Evolutionary conservation across 1,140 invertebrate species (phyloP), one percentile per base, ranked within the genome.

Genomic region (Andrena cerasifolii): DNA sequence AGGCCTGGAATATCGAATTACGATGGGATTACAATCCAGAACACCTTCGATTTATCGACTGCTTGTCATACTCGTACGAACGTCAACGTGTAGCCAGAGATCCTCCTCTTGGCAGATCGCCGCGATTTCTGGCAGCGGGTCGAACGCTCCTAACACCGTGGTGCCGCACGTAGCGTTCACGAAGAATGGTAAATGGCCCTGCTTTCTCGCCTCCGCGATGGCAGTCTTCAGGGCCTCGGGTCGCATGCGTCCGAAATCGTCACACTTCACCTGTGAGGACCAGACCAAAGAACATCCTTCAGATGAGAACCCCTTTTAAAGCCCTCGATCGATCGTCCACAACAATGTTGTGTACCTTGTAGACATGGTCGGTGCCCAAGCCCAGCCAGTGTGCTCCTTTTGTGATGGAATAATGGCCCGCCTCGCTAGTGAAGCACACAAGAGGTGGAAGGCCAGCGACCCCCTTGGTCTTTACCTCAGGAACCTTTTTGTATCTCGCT

Each of bases 11-110:
- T 66, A 78, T n/a, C 21, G 16, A 31, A 28, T n/a, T n/a, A 5
- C 47, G n/a, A n/a, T 72, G 0, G 51, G 40, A 62, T 53, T 47
- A 45, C 7, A 4, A 33, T 6, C 1, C 7, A 0, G 6, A 51
- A 7, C 0, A 0, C 10, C 14, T 8, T 6, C 8, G 1, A 16
- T 6, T 5, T 1, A n/a, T 7, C n/a, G 3, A 24, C 24, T n/a
- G 6, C 6, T 10, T 21, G 2, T 77, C 68, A 49, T 51, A 67
- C 33, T 66, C 78, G 58, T 86, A 92, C 94, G 93, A 89, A 96
- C 95, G 93, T 98, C 97, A 75, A 98, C 95, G 91, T 98, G 97
- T 85, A 98, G 92, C 97, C 97, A 98, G 8, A 98, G 85, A 83
- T 93, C 87, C 87, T 95, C 92, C 24, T 93, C 92, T 18, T 92